Evolutionary conservation across 2,888 invertebrate species (phyloP).

Genomic region (Corbicula japonica): DNA sequence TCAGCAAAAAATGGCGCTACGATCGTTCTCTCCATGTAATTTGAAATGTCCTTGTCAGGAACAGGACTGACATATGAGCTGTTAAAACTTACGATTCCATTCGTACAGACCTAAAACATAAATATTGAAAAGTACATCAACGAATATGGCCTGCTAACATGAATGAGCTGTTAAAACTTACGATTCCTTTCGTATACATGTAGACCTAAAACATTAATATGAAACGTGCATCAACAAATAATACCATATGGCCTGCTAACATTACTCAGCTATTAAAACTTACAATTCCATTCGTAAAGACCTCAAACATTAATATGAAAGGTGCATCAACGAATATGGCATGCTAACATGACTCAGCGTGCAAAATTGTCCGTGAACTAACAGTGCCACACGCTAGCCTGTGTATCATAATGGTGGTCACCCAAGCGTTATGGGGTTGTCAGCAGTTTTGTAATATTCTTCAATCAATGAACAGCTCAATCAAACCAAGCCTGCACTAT

Average conservation of each 20-base stretch:
- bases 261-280: neutral
- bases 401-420: no score
- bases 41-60: neutral
- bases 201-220: neutral
- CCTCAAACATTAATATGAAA: no score
- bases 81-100: conserved; percentile 7
- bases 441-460: no score
- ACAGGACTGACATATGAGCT: neutral
- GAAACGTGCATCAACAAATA: neutral
- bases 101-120: conserved; percentile 26
- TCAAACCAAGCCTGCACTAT: no score
- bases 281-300: neutral
- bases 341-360: no score
- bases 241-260: neutral
- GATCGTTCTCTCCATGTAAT: neutral
- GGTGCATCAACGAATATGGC: no score
- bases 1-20: conserved; percentile 23
- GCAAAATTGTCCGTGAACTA: no score
- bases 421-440: no score
- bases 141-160: no score
- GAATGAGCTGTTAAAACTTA: neutral
- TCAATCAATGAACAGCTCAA: no score
- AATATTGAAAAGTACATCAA: no score
- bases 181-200: neutral
- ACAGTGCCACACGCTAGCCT: no score